Conservation (phyloP, 2,888 invertebrate genomes). For the Caenorhabditis sp. region DNA sequence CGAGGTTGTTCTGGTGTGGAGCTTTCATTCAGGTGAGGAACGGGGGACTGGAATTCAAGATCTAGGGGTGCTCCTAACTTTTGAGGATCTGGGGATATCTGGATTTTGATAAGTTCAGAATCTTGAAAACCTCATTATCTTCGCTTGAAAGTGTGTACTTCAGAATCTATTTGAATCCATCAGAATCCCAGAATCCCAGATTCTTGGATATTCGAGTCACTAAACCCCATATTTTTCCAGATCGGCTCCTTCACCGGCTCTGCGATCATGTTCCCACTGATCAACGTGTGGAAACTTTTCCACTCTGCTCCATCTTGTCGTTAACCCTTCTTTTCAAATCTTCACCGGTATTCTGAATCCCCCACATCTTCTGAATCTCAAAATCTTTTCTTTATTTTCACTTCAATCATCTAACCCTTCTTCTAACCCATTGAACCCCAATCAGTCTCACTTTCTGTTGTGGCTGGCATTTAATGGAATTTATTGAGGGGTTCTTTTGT, state of each 20-base stretch:
- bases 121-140: background rate
- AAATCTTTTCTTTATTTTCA: too few species aligned
- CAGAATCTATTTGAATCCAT: too few species aligned
- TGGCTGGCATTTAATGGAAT: background rate
- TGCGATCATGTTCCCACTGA: constrained; percentile 84
- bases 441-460: constrained; percentile 51
- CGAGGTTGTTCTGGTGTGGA: constrained; percentile 85
- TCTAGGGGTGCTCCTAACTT: too few species aligned
- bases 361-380: constrained; percentile 2
- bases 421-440: constrained; percentile 21
- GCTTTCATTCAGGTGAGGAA: constrained; percentile 83
- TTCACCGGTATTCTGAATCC: background rate
- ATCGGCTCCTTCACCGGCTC: constrained; percentile 84
- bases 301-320: constrained; percentile 72
- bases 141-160: too few species aligned
- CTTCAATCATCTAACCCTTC: too few species aligned
- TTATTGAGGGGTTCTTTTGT: background rate
- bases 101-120: too few species aligned
- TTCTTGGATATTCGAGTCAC: background rate
- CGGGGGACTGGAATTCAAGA: too few species aligned
- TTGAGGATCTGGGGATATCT: too few species aligned
- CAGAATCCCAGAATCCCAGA: background rate
- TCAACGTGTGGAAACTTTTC: constrained; percentile 84
- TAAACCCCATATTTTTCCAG: constrained; percentile 65
- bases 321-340: background rate